phyloP scores from a whole-genome alignment of 2,113 vertebrate species.

The Crypturellus undulatus region DNA sequence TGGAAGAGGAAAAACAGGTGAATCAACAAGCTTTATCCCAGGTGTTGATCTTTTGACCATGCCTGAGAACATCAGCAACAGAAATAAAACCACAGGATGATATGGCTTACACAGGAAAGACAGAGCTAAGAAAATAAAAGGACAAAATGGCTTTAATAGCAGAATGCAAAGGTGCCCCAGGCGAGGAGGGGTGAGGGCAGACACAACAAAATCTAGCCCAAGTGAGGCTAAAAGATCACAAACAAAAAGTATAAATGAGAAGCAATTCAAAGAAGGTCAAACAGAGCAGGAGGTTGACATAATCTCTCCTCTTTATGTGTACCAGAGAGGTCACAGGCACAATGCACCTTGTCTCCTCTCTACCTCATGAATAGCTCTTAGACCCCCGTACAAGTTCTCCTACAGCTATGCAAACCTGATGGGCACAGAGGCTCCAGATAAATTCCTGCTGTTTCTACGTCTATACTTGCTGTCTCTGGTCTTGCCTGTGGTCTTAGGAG shows the following conservation, averaged over 20 bases:
- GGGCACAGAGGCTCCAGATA: fast-evolving
- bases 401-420: neutral
- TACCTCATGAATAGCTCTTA: neutral
- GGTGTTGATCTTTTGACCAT: conserved; percentile 6
- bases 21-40: conserved; percentile 20
- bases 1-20: neutral
- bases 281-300: neutral
- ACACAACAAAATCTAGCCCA: neutral
- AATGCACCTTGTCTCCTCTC: fast-evolving
- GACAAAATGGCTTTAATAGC: neutral
- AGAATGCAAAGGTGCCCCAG: neutral
- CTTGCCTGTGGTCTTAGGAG: neutral
- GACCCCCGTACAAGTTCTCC: neutral
- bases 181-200: no score
- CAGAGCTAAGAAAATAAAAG: neutral
- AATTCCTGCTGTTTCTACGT: fast-evolving
- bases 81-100: neutral
- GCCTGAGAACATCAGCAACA: neutral
- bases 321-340: neutral
- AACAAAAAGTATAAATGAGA: neutral
- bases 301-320: neutral
- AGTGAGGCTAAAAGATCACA: neutral
- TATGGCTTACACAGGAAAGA: neutral
- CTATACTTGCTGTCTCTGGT: neutral
- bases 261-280: neutral